Base-by-base conservation (phyloP, 2,797 vertebrate genomes). In the Capromys pilorides region DNA sequence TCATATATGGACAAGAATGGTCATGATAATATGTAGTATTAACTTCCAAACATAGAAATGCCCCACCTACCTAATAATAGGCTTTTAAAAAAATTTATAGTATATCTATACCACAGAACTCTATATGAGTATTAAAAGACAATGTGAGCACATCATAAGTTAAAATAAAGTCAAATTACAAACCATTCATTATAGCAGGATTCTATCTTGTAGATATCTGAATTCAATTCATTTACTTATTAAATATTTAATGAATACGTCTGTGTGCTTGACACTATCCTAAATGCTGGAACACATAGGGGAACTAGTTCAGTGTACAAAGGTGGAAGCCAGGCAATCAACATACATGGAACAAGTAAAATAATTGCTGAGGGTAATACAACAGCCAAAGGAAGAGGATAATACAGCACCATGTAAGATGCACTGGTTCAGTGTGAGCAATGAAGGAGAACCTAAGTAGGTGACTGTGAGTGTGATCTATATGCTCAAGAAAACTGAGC, bases 341-440 rank as follows among this genome's bases (percentile, higher is more conserved):
- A 51, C 33, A 18, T 6, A 5, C 31, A 9, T 8, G 39, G 62
- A 86, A 73, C 26, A 62, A n/a, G 33, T 39, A 51, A 33, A 80
- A 39, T 22, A 24, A 81, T 84, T 88, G 67, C 80, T 7, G 41
- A 73, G 62, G 26, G 26, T 8, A 28, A 61, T 2, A 39, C 19
- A 7, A 51, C 8, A 9, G 66, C 51, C 7, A 0, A 4, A 69
- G 81, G 69, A 59, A 41, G 31, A 64, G 57, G 22, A 9, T 8
- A 24, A 39, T 2, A 49, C 14, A 6, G 36, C 3, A 3, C 2
- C 31, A 10, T 0, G 0, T 8, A 36, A 64, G 54, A 73, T 6
- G 66, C 6, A 28, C 64, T 31, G 6, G 54, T 71, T 31, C 8
- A 5, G 26, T 24, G 22, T 8, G 14, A 16, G 33, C 26, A 51